Conservation (phyloP, 2,797 vertebrate species). For the Karalla daura region DNA sequence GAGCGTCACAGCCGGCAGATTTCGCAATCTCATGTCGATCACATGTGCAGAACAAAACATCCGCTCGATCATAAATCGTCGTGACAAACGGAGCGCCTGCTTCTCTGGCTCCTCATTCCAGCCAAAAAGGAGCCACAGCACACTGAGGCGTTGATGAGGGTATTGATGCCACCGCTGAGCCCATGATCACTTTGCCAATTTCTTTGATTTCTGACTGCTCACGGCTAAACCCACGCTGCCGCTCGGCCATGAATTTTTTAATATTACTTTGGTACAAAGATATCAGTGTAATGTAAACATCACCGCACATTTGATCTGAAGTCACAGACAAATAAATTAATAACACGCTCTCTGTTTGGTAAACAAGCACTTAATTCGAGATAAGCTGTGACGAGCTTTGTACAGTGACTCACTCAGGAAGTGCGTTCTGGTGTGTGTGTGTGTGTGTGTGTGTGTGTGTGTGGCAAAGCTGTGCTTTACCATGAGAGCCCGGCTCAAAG, state of each 20-base stretch:
- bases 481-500: constrained; percentile 22
- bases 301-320: constrained; percentile 38
- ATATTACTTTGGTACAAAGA: constrained; percentile 15
- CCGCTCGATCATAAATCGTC: no score
- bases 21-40: no score
- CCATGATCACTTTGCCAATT: not conserved
- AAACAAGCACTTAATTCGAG: constrained; percentile 53
- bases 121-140: not conserved
- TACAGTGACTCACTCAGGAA: constrained; percentile 42
- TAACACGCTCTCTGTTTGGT: constrained; percentile 46
- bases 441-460: no score
- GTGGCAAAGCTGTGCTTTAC: constrained; percentile 38
- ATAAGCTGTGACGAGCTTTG: constrained; percentile 48
- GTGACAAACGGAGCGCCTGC: no score
- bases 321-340: constrained; percentile 42
- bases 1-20: constrained; percentile 36
- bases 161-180: not conserved
- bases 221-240: constrained; percentile 1
- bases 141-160: not conserved
- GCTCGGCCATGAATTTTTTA: constrained; percentile 21
- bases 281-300: constrained; percentile 44
- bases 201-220: constrained; percentile 2
- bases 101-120: no score
- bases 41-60: not conserved
- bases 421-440: constrained; percentile 22